Conservation (phyloP, 2,888 invertebrate species). For the Dynastes grantii region DNA sequence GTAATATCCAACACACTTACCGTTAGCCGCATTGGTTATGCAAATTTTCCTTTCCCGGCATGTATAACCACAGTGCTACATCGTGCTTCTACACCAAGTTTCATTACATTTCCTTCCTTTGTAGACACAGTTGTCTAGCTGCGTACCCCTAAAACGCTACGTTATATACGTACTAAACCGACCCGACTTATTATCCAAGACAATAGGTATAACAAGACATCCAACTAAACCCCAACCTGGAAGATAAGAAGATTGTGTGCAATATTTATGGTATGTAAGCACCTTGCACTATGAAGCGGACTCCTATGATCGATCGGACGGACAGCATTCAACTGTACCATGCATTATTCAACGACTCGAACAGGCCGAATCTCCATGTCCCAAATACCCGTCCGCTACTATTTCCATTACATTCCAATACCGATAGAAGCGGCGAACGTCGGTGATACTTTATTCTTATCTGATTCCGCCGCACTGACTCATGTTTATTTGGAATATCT, state of each 20-base stretch:
- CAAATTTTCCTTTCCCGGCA: too few species aligned
- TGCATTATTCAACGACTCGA: constrained; percentile 65
- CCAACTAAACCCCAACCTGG: not conserved
- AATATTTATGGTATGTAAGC: constrained; percentile 66
- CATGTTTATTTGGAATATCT: constrained; percentile 64
- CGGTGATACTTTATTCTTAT: constrained; percentile 59
- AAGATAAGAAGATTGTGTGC: constrained; percentile 49
- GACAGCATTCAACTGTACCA: constrained; percentile 61
- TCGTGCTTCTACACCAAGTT: too few species aligned
- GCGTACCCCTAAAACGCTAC: too few species aligned
- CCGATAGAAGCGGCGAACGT: not conserved
- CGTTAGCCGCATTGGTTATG: too few species aligned
- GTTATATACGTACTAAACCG: too few species aligned
- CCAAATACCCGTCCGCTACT: constrained; percentile 18
- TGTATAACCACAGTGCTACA: too few species aligned
- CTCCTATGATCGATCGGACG: constrained; percentile 65
- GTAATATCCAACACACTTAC: too few species aligned
- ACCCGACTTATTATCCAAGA: too few species aligned
- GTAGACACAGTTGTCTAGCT: too few species aligned
- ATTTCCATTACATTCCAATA: constrained; percentile 23
- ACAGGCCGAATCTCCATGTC: constrained; percentile 55
- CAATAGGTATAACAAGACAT: too few species aligned
- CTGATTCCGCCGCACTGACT: constrained; percentile 60
- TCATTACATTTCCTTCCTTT: too few species aligned
- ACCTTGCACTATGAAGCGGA: constrained; percentile 64